phyloP scores from a whole-genome alignment of 2,113 vertebrate species.

The Anhinga anhinga region DNA sequence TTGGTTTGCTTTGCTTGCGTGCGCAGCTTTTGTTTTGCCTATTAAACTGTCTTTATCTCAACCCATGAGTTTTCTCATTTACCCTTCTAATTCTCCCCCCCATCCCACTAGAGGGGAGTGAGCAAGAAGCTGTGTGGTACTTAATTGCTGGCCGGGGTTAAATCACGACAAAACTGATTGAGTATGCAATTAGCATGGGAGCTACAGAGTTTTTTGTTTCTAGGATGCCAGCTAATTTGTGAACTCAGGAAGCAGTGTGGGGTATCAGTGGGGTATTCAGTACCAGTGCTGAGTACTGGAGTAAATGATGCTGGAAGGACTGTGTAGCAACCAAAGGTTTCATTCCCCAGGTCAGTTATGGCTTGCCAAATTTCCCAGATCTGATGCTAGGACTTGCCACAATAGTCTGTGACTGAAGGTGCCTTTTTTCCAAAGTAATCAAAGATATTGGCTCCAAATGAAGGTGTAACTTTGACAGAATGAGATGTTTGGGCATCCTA shows the following conservation, averaged over 20 bases:
- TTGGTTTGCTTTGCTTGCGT: too few relatives aligned
- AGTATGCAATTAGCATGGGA: background rate
- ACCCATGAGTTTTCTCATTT: too few relatives aligned
- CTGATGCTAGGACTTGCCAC: background rate
- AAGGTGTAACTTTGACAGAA: background rate
- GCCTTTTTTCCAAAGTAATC: background rate
- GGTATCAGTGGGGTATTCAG: too few relatives aligned
- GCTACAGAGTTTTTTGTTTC: background rate
- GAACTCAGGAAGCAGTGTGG: background rate
- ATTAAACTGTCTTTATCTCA: too few relatives aligned
- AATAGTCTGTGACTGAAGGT: background rate
- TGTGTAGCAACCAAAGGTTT: background rate
- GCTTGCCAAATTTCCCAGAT: background rate
- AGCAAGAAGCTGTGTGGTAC: too few relatives aligned
- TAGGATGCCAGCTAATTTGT: background rate
- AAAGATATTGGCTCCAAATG: background rate
- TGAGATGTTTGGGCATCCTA: background rate
- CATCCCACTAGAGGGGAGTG: too few relatives aligned
- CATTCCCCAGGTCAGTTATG: background rate
- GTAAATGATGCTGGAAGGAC: background rate
- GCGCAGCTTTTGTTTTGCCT: too few relatives aligned
- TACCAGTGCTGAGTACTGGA: background rate
- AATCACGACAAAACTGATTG: background rate
- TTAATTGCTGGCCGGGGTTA: too few relatives aligned
- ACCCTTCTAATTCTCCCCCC: too few relatives aligned